phyloP scores from a whole-genome alignment of 1,140 invertebrate genomes.

The Temnothorax nylanderi region DNA sequence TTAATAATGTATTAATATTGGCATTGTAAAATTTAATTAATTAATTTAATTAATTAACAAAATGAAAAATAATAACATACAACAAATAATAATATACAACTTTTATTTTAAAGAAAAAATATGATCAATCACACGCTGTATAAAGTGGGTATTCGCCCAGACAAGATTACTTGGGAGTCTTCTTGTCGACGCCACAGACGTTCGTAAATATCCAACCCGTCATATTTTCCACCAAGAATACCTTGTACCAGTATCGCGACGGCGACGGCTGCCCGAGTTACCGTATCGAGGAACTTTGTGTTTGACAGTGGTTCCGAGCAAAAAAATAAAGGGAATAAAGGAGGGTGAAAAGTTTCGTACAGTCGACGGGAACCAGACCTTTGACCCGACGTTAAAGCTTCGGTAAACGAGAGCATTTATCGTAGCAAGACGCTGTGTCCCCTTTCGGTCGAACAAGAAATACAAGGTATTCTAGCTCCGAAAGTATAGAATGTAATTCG shows the following conservation, averaged over 20 bases:
- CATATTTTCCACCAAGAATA: conserved; percentile 30
- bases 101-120: background rate
- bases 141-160: background rate
- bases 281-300: conserved; percentile 47
- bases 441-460: conserved; percentile 44
- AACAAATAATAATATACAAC: no score
- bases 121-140: background rate
- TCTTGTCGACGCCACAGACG: background rate
- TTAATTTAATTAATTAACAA: no score
- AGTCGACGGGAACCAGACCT: conserved; percentile 46
- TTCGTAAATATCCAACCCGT: conserved; percentile 32
- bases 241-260: background rate
- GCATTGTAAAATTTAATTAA: no score
- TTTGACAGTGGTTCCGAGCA: conserved; percentile 36
- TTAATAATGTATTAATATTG: no score
- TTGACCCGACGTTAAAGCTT: conserved; percentile 58
- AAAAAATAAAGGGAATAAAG: conserved; percentile 44
- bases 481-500: conserved; percentile 59
- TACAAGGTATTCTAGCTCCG: conserved; percentile 45
- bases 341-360: conserved; percentile 50
- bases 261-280: conserved; percentile 24
- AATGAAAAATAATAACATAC: no score
- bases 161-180: conserved; percentile 1
- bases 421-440: conserved; percentile 41
- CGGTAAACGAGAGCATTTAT: conserved; percentile 55